Evolutionary conservation across 2,888 invertebrate genomes (phyloP).

Genomic region (Trichacis sp.): DNA sequence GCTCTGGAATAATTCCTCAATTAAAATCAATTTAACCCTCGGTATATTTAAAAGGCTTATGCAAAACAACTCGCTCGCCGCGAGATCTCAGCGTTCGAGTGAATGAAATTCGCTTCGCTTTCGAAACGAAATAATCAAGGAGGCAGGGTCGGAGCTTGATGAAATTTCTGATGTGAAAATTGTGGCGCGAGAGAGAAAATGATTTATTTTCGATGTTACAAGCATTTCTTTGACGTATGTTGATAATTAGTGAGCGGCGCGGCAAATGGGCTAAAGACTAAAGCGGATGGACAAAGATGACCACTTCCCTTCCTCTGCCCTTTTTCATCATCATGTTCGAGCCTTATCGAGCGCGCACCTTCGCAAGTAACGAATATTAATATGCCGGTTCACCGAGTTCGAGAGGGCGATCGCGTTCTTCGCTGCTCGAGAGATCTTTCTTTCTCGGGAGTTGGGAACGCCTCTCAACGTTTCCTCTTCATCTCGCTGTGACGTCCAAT

Average conservation of each 20-base stretch:
- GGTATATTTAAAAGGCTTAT: background rate
- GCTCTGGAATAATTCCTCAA: background rate
- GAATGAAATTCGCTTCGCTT: slow-evolving; percentile 8
- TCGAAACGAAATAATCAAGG: slow-evolving; percentile 6
- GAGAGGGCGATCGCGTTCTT: slow-evolving; percentile 37
- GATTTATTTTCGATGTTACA: slow-evolving; percentile 1
- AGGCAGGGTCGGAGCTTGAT: background rate
- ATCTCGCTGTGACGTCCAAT: slow-evolving; percentile 41
- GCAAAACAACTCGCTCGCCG: background rate
- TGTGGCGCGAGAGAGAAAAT: slow-evolving; percentile 2
- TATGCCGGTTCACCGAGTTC: slow-evolving; percentile 38
- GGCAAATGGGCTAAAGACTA: slow-evolving; percentile 45
- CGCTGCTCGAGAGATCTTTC: slow-evolving; percentile 35
- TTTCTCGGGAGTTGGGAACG: slow-evolving; percentile 31
- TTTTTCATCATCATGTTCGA: slow-evolving; percentile 26
- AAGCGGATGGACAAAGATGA: slow-evolving; percentile 40
- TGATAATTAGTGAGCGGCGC: slow-evolving; percentile 61
- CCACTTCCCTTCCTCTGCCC: slow-evolving; percentile 26
- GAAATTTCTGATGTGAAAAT: background rate
- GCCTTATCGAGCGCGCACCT: slow-evolving; percentile 32
- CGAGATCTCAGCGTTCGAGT: too few species aligned
- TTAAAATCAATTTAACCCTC: background rate
- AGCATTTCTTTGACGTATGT: slow-evolving; percentile 40
- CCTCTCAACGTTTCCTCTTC: slow-evolving; percentile 42
- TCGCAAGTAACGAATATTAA: slow-evolving; percentile 38